phyloP scores from a whole-genome alignment of 2,888 invertebrate genomes.

The Harmothoe impar region DNA sequence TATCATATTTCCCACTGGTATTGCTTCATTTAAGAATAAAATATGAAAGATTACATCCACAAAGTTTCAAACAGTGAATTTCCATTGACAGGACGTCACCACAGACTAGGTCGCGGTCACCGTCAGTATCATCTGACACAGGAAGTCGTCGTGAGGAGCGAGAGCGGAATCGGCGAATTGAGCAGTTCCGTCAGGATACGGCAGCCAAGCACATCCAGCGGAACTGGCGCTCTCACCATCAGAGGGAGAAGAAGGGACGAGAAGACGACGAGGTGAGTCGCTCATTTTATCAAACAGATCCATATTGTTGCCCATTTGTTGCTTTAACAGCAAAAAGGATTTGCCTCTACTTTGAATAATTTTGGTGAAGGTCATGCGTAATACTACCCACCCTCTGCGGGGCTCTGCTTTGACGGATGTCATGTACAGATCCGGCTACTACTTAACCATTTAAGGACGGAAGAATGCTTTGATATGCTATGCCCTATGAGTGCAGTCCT shows the following conservation, averaged over 20 bases:
- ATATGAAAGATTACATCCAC: neutral
- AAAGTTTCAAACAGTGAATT: neutral
- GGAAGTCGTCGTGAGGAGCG: slow-evolving; percentile 47
- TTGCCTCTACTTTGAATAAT: neutral
- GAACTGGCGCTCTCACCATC: slow-evolving; percentile 78
- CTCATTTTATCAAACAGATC: neutral
- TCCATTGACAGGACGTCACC: neutral
- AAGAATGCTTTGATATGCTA: too few species aligned
- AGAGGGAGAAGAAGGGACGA: neutral
- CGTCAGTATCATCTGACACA: slow-evolving; percentile 61
- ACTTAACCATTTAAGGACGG: too few species aligned
- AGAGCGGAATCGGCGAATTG: slow-evolving; percentile 68
- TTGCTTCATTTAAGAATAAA: too few species aligned
- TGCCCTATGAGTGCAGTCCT: too few species aligned
- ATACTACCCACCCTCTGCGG: too few species aligned
- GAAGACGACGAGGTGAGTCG: slow-evolving; percentile 54
- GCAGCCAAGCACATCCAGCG: slow-evolving; percentile 80
- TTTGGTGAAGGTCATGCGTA: too few species aligned
- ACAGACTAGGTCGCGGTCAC: slow-evolving; percentile 49
- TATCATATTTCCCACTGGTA: too few species aligned
- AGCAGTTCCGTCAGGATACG: slow-evolving; percentile 71
- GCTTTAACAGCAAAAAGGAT: neutral
- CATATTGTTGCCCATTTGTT: neutral
- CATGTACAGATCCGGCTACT: too few species aligned
- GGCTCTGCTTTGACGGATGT: too few species aligned